Base-by-base conservation (phyloP, 2,888 invertebrate genomes). In the Cryptocephalus primarius region DNA sequence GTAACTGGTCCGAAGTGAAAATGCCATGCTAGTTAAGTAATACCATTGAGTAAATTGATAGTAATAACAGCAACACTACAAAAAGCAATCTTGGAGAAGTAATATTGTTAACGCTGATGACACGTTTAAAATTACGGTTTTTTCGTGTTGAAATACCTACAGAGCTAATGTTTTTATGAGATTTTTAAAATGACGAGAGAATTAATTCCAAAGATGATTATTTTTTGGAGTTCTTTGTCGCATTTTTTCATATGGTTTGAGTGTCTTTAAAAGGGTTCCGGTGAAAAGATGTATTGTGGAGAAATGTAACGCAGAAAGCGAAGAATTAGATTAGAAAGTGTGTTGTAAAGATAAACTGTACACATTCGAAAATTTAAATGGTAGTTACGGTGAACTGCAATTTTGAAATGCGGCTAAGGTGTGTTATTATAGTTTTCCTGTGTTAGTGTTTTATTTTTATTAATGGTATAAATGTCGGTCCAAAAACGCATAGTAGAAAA, bases 401-500 rank as follows among this genome's bases (percentile, higher is more conserved):
- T 44, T 49, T 49, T 45, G 36, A 51, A 43, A 49, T 46, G 47
- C 46, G 46, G 22, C 12, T 36, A 46, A 51, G 41, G 49, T 42
- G 48, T 42, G 48, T 45, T 46, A 47, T 49, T 51, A 49, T 44
- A 42, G 41, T 39, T 48, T 45, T 47, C 44, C 43, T 41, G 45
- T 45, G 44, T 45, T 47, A 40, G 43, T 42, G 45, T 45, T 48
- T 48, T 46, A 48, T 45, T 53, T 49, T 49, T 44, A 47, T 49
- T 43, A 42, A 42, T 48, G 41, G 38, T 41, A 34, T 51, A 47
- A 48, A 47, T 48, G 45, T 45, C 43, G 50, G 49, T 51, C 55
- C 50, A 52, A 57, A 56, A 60, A 61, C 60, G 62, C 60, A 61
- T 63, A 56, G 62, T 63, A 63, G 44, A 58, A 57, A 60, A 43